A percentile compares a stretch with the other conserved stretches of the same genome.
These are phyloP conservation scores for Stomatorhinus walkeri DNA, from an alignment of 2,797 vertebrate genomes.

Conservation along the genomic window DNA sequence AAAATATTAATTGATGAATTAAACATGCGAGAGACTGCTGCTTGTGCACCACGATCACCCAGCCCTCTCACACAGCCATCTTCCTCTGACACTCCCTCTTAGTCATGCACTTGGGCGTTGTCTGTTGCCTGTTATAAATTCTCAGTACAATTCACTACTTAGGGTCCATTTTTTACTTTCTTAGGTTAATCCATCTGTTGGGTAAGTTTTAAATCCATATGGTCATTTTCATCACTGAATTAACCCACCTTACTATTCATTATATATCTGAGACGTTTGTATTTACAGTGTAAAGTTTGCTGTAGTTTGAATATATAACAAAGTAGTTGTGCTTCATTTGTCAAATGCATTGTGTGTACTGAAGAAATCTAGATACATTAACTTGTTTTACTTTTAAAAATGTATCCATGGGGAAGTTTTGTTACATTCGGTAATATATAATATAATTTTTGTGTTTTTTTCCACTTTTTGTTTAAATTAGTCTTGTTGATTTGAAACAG, in stretches of 20 bases:
- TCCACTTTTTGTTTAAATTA: background rate
- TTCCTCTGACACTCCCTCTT: background rate
- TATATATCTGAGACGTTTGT: background rate
- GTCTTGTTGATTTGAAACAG: background rate
- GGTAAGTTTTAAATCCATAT: slow-evolving; percentile 17
- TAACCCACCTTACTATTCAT: background rate
- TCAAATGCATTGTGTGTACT: background rate
- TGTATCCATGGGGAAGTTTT: background rate
- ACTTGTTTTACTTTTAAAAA: background rate
- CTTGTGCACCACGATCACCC: background rate
- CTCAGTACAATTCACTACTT: slow-evolving; percentile 13
- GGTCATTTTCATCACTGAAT: background rate
- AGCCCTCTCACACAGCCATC: background rate
- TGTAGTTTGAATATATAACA: background rate
- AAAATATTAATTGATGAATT: background rate
- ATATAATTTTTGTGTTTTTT: background rate
- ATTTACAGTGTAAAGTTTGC: background rate
- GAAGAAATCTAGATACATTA: background rate
- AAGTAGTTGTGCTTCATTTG: background rate
- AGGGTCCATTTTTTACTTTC: background rate
- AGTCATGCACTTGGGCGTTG: slow-evolving; percentile 31
- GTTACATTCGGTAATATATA: background rate
- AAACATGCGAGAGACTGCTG: background rate
- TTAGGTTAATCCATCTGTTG: background rate
- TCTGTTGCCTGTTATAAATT: slow-evolving; percentile 51